Conservation (phyloP, 2,797 vertebrate species). For the Pseudochirops corinnae region DNA sequence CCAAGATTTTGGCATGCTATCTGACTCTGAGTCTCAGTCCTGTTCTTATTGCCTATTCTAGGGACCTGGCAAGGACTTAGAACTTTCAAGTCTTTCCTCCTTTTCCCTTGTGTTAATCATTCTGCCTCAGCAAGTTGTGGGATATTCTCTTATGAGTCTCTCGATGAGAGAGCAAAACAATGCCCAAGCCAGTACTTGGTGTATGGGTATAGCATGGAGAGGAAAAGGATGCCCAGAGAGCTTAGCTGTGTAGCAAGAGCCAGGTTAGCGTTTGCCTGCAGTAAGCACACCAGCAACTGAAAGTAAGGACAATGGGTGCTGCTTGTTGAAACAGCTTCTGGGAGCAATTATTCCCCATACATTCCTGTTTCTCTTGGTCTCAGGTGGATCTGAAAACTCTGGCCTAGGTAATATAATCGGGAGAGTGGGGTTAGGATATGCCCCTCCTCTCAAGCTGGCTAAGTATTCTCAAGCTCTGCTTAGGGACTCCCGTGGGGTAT, state of each 20-base stretch:
- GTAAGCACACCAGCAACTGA: background rate
- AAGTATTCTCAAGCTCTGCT: background rate
- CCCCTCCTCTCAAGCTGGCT: background rate
- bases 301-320: background rate
- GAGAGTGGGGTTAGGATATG: background rate
- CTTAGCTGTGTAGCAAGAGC: background rate
- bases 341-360: background rate
- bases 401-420: background rate
- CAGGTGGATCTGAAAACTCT: background rate
- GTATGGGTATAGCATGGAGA: background rate
- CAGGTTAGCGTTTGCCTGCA: slow-evolving; percentile 4
- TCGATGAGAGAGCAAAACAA: background rate
- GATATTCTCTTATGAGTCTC: background rate
- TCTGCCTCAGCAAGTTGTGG: background rate
- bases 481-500: background rate
- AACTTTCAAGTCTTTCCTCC: background rate
- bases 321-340: background rate
- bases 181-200: background rate
- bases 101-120: background rate
- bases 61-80: background rate
- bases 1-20: background rate
- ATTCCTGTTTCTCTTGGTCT: background rate
- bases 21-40: background rate
- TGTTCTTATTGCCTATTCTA: background rate
- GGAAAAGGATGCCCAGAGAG: background rate